Conservation (phyloP, 2,888 invertebrate genomes). For the Stomorhina lunata region DNA sequence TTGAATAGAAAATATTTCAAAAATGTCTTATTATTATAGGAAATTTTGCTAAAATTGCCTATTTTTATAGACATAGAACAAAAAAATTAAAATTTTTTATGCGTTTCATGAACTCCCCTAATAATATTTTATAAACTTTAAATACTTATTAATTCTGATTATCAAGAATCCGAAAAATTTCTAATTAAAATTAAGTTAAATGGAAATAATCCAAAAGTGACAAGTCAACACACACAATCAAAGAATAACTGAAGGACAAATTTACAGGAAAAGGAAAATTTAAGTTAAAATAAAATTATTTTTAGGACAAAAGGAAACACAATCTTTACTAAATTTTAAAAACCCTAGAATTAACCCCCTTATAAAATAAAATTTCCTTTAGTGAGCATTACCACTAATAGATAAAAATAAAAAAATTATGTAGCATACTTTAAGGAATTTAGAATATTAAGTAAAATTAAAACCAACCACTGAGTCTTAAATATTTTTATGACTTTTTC, state of each 20-base stretch:
- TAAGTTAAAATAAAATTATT: not conserved
- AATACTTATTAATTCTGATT: not conserved
- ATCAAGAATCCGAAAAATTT: not conserved
- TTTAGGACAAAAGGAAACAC: not conserved
- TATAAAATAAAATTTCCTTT: not conserved
- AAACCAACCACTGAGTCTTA: too few species aligned
- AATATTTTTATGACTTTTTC: not conserved
- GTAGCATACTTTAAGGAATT: too few species aligned
- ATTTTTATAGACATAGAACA: too few species aligned
- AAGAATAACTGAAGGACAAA: not conserved
- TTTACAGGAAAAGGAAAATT: not conserved
- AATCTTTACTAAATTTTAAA: not conserved
- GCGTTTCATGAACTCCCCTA: not conserved
- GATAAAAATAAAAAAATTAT: too few species aligned
- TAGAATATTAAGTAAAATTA: too few species aligned
- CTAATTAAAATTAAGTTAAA: constrained; percentile 19
- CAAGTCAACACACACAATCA: not conserved
- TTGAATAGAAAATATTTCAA: too few species aligned
- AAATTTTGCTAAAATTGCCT: too few species aligned
- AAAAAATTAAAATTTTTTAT: not conserved
- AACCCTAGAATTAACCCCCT: constrained; percentile 3
- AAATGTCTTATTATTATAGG: too few species aligned
- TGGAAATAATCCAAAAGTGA: not conserved
- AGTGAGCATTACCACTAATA: too few species aligned
- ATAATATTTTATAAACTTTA: not conserved